phyloP scores from a whole-genome alignment of 2,888 invertebrate genomes.

The Augiades crinisus region DNA sequence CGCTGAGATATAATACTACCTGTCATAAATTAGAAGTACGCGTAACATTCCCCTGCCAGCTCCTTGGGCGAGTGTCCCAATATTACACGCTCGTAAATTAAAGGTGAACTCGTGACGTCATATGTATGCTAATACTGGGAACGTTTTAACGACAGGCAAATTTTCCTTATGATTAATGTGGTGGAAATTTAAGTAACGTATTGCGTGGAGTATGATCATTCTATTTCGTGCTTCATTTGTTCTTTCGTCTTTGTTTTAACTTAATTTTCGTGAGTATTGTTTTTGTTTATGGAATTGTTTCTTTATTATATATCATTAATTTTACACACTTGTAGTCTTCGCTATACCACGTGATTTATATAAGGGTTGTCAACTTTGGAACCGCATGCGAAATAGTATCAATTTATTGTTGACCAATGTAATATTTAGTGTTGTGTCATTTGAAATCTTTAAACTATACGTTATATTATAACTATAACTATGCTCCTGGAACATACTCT shows the following conservation, averaged over 20 bases:
- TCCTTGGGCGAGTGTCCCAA: slow-evolving; percentile 65
- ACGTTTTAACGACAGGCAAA: slow-evolving; percentile 44
- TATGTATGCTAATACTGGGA: slow-evolving; percentile 53
- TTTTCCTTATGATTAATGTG: slow-evolving; percentile 50
- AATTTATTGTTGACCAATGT: no score
- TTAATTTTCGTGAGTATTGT: no score
- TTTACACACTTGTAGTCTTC: no score
- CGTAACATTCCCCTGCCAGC: slow-evolving; percentile 56
- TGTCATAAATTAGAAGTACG: slow-evolving; percentile 64
- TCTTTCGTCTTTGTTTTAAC: neutral
- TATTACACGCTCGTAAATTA: slow-evolving; percentile 71
- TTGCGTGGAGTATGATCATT: neutral
- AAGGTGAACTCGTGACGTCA: slow-evolving; percentile 41
- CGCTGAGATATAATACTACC: slow-evolving; percentile 60
- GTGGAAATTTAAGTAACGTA: slow-evolving; percentile 11
- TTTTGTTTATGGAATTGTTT: no score
- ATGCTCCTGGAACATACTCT: no score
- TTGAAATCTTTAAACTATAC: no score
- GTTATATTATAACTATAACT: no score
- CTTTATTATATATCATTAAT: no score
- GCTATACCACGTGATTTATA: no score
- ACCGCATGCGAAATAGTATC: no score
- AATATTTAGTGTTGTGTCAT: no score
- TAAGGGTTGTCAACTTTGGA: no score
- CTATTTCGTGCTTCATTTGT: neutral